Evolutionary conservation across 2,113 vertebrate genomes (phyloP).

Genomic region (Penelope pileata): DNA sequence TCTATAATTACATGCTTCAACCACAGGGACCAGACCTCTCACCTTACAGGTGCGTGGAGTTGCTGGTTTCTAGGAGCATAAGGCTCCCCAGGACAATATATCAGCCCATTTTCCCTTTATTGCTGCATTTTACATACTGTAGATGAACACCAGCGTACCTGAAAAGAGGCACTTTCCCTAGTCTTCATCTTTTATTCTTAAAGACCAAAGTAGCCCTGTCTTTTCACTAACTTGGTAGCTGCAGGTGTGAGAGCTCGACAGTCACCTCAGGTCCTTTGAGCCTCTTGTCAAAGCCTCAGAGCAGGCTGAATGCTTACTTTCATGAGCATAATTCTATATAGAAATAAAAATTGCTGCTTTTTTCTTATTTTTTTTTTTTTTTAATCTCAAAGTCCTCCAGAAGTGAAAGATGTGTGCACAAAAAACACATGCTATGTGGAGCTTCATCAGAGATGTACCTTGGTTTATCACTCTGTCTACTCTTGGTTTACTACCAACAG

Average conservation of each 20-base stretch:
- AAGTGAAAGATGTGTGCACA: background rate
- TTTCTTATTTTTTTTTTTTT: background rate
- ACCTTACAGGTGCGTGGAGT: background rate
- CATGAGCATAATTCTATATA: background rate
- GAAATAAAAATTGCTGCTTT: background rate
- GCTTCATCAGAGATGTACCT: background rate
- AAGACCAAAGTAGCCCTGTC: background rate
- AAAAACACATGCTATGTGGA: background rate
- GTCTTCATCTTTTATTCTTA: background rate
- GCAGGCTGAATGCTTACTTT: background rate
- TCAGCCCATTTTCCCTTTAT: background rate
- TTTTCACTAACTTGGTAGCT: background rate
- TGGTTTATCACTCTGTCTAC: background rate
- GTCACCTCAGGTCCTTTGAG: background rate
- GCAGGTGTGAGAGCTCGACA: background rate
- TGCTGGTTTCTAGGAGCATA: background rate
- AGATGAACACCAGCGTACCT: background rate
- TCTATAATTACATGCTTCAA: background rate
- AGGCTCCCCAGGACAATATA: background rate
- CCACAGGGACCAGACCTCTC: background rate
- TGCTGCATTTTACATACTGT: background rate
- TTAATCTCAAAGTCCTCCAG: background rate
- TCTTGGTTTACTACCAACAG: fast-evolving
- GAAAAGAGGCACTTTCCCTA: background rate
- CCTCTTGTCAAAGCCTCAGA: background rate